Evolutionary conservation across 1,140 invertebrate species (phyloP).

Genomic region (Monochamus saltuarius): DNA sequence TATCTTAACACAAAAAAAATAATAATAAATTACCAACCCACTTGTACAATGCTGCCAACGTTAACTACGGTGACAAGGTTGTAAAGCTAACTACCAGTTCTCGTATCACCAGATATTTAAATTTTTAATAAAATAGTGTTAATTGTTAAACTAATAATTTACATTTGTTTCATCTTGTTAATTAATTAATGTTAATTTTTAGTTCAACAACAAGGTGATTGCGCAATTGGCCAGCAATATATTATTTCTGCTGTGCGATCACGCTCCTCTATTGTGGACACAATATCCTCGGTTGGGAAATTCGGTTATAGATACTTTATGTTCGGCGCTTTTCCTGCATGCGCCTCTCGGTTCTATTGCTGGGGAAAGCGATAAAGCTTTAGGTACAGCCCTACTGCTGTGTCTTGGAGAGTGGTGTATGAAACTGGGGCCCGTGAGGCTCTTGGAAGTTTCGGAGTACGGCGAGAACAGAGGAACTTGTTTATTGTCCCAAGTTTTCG

Average conservation of each 20-base stretch:
- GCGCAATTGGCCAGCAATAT: slow-evolving; percentile 87
- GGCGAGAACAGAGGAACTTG: slow-evolving; percentile 54
- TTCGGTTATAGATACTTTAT: slow-evolving; percentile 64
- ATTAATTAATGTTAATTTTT: slow-evolving; percentile 44
- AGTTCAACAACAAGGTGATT: slow-evolving; percentile 82
- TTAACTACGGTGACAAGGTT: no score
- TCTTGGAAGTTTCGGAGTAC: slow-evolving; percentile 53
- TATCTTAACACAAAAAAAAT: no score
- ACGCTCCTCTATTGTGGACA: slow-evolving; percentile 71
- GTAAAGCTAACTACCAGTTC: no score
- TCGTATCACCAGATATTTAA: no score
- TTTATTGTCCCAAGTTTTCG: slow-evolving; percentile 64
- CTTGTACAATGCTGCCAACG: no score
- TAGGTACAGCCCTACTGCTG: slow-evolving; percentile 82
- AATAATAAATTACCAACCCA: no score
- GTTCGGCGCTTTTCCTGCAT: slow-evolving; percentile 53
- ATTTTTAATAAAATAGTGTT: no score
- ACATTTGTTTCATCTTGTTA: not conserved
- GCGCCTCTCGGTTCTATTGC: slow-evolving; percentile 40
- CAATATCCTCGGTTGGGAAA: slow-evolving; percentile 76
- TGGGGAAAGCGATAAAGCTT: slow-evolving; percentile 66
- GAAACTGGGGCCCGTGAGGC: slow-evolving; percentile 59
- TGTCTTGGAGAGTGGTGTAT: slow-evolving; percentile 94
- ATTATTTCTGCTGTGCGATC: slow-evolving; percentile 77
- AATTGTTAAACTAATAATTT: no score